These are phyloP conservation scores for Athetis lepigone DNA, from an alignment of 2,888 invertebrate species.

Conservation along the genomic window DNA sequence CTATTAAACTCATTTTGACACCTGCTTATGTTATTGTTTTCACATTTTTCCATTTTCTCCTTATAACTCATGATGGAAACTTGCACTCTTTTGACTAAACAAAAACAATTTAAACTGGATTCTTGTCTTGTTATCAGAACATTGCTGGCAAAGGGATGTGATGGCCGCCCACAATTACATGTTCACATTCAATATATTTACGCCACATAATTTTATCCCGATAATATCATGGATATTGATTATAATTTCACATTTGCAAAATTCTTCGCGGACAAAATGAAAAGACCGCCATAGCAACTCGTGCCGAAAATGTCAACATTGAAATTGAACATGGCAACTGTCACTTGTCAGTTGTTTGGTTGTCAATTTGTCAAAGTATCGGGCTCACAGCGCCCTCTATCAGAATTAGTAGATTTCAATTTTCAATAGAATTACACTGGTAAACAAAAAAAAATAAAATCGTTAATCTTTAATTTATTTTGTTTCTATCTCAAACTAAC, in stretches of 20 bases:
- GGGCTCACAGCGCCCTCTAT: too few relatives aligned
- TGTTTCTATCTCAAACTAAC: too few relatives aligned
- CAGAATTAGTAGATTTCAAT: too few relatives aligned
- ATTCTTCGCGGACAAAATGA: constrained; percentile 61
- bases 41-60: constrained; percentile 39
- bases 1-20: constrained; percentile 62
- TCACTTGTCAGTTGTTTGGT: constrained; percentile 48
- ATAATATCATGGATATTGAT: constrained; percentile 20
- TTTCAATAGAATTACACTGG: too few relatives aligned
- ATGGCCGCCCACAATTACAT: constrained; percentile 32
- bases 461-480: too few relatives aligned
- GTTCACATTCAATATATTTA: constrained; percentile 29
- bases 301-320: constrained; percentile 44
- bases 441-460: too few relatives aligned
- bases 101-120: constrained; percentile 46
- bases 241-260: constrained; percentile 38
- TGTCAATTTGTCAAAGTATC: too few relatives aligned
- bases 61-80: constrained; percentile 45
- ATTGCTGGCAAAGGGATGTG: constrained; percentile 36
- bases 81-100: constrained; percentile 49
- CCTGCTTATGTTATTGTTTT: constrained; percentile 66
- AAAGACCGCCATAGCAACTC: constrained; percentile 84
- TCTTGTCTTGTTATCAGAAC: constrained; percentile 54
- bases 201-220: constrained; percentile 54
- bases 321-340: constrained; percentile 22